Evolutionary conservation across 2,113 vertebrate species (phyloP).

Genomic region (Romanogobio albipinnatus): DNA sequence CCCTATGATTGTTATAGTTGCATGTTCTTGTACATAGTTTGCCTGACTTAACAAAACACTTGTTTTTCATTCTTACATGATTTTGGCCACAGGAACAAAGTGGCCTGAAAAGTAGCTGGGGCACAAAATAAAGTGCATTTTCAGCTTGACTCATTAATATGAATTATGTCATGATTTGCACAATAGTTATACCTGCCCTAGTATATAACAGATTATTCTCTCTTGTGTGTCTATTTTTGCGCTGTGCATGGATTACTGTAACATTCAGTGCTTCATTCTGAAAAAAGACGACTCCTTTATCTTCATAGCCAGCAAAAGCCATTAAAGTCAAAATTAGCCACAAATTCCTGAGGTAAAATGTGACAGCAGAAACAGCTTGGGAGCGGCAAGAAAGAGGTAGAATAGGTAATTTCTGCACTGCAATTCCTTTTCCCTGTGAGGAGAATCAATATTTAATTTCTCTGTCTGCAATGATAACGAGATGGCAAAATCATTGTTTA

Average conservation of each 20-base stretch:
- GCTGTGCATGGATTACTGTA: conserved; percentile 4
- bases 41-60: background rate
- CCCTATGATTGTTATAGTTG: background rate
- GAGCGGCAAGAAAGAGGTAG: conserved; percentile 46
- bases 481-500: conserved; percentile 69
- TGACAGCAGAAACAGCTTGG: conserved; percentile 26
- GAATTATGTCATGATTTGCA: background rate
- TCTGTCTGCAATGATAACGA: conserved; percentile 74
- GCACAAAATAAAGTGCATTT: background rate
- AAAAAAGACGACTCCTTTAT: conserved; percentile 28
- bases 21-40: background rate
- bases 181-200: background rate
- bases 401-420: conserved; percentile 64
- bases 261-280: conserved; percentile 2
- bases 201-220: conserved; percentile 30
- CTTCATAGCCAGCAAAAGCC: conserved; percentile 25
- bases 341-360: conserved; percentile 40
- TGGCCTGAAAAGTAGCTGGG: background rate
- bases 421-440: conserved; percentile 46
- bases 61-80: background rate
- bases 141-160: background rate
- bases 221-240: conserved; percentile 22
- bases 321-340: conserved; percentile 53
- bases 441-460: conserved; percentile 79
- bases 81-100: background rate